Conservation (phyloP, 2,888 invertebrate species). For the Tubulanus polymorphus region DNA sequence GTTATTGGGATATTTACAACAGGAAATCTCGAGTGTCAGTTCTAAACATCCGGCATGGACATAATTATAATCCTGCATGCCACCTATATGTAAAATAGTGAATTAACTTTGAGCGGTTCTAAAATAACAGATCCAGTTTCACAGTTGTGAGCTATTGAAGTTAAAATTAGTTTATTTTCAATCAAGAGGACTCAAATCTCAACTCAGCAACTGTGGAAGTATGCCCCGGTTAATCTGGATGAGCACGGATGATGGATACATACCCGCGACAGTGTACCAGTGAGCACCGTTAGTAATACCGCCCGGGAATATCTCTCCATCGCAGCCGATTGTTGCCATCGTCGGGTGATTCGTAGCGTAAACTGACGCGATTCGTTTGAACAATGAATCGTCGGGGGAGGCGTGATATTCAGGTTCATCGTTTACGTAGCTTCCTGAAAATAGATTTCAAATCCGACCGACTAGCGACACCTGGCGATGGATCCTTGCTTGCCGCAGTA, state of each 20-base stretch:
- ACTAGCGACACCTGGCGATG: no score
- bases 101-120: not conserved
- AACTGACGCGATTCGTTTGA: conserved; percentile 70
- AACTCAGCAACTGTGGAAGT: no score
- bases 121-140: not conserved
- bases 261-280: conserved; percentile 83
- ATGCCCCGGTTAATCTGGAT: not conserved
- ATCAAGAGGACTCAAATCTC: no score
- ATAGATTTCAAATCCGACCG: no score
- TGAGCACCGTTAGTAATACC: conserved; percentile 89
- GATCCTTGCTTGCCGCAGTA: no score
- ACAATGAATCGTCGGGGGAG: conserved; percentile 74
- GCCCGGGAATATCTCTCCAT: conserved; percentile 65
- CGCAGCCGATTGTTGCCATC: no score
- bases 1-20: conserved; percentile 87
- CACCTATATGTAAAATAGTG: conserved; percentile 59
- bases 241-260: not conserved
- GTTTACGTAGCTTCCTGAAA: no score
- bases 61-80: conserved; percentile 94
- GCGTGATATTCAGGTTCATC: conserved; percentile 14
- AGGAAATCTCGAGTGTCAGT: conserved; percentile 87
- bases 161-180: no score
- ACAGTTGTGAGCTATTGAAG: not conserved
- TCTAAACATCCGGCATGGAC: conserved; percentile 92
- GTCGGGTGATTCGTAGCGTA: conserved; percentile 72